Evolutionary conservation across 2,113 vertebrate genomes (phyloP), one percentile per base, ranked within the genome.

Genomic region (Psephotus haematonotus): DNA sequence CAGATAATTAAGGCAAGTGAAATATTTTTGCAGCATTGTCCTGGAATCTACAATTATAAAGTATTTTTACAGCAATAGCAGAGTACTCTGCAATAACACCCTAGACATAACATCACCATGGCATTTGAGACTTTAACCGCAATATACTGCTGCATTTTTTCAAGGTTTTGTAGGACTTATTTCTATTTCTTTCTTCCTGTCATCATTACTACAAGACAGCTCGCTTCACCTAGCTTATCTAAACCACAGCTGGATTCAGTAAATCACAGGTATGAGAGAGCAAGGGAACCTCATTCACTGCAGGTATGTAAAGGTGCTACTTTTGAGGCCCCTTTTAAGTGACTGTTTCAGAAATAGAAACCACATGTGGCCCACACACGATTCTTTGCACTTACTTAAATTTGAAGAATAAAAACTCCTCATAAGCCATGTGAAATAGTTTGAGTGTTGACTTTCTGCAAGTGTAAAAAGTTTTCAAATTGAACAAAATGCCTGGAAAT

Each of bases 1-100:
- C 22, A 88, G 81, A 92, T 86, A 92, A 92, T 86, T 55, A 86
- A 76, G 28, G 41, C 31, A 77, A 93, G 23, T 20, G 14, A 82
- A 92, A 84, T 64, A 80, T 79, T 94, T 92, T 76, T 92, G 47
- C 65, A 76, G 39, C 52, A 44, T 64, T 92, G 33, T 90, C 60
- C 82, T 60, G 50, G 75, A 95, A 86, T 68, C 24, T 64, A 13
- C 13, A 67, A 78, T 64, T 88, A 25, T 29, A 60, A 81, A 76
- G 19, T 28, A 18, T 33, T 81, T 92, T 52, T 44, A 44, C 11
- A 84, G 23, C 43, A 84, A 10, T 15, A 33, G 17, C 33, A 57
- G 18, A 39, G 25, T 15, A 60, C 68, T 86, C 50, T 59, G 7
- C 17, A 82, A n/a, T 24, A 88, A 86, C 22, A 31, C 7, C 39